phyloP scores from a whole-genome alignment of 2,797 vertebrate species.

The Pteronotus mesoamericanus region DNA sequence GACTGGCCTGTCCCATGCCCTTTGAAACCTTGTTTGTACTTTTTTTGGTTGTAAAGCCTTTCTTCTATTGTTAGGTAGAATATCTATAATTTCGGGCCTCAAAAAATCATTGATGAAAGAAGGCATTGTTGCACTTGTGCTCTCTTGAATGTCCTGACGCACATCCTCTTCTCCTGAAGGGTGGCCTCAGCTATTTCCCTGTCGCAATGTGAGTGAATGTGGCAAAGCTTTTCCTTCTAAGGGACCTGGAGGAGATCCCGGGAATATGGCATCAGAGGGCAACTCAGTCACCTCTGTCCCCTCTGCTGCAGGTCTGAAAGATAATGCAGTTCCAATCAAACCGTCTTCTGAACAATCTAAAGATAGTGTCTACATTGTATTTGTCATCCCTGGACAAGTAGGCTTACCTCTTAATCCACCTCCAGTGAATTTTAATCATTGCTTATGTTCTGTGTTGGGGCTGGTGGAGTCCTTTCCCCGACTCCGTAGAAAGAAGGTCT shows the following conservation, averaged over 20 bases:
- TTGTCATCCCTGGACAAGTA: neutral
- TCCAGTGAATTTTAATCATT: neutral
- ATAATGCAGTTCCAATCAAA: neutral
- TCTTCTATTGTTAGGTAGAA: neutral
- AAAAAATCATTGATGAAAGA: neutral
- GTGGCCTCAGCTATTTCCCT: neutral
- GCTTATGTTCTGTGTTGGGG: neutral
- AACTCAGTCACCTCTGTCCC: neutral
- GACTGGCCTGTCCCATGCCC: neutral
- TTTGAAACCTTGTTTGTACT: neutral
- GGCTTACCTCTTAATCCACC: neutral
- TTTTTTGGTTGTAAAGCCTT: neutral
- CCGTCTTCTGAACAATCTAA: neutral
- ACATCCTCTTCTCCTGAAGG: neutral
- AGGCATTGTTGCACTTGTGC: neutral
- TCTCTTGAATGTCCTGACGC: neutral
- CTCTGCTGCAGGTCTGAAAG: neutral
- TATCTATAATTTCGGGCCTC: neutral
- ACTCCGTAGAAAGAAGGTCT: neutral
- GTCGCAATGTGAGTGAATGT: neutral
- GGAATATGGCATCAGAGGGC: neutral
- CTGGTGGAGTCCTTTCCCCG: neutral
- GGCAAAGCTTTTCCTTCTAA: neutral
- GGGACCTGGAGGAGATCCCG: neutral
- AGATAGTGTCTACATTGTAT: neutral